Base-by-base conservation (phyloP, 2,113 vertebrate species). In the Myiozetetes cayanensis region DNA sequence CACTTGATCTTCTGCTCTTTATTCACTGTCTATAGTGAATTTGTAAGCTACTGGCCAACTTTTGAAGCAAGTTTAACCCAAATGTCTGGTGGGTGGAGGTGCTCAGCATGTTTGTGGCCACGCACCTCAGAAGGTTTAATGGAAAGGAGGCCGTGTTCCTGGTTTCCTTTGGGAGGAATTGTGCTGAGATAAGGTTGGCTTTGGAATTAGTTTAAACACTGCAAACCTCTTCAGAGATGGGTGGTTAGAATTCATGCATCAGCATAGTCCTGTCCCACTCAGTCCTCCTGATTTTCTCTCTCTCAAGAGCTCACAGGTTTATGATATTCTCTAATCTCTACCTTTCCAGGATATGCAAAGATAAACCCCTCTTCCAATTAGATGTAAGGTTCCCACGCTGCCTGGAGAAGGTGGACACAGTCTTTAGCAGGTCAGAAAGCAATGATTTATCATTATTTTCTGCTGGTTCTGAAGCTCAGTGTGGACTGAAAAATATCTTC, bases 401-500 rank as follows among this genome's bases (percentile, higher is more conserved):
- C 41, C 68, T n/a, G 30, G 90, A 96, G 75, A 95, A 95, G 27
- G 70, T 79, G 24, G 96, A 96, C 37, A 79, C 89, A 5, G 22
- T 85, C 1, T 3, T 82, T 49, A 85, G 68, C 93, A 98, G 98
- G 98, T 98, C 63, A 92, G 97, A 93, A 71, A 52, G 22, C 3
- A 4, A 6, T 18, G 27, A 3, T 73, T 71, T 89, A 9, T 53
- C 37, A 14, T 37, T 44, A 49, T 81, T 73, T 73, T 43, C 55
- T 74, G 27, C 39, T 89, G 78, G 52, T 55, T 81, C 35, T 59
- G 56, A 80, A 66, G 50, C 39, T 87, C 49, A 20, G 15, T 10
- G 5, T n/a, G 39, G 15, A 24, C 71, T 84, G 10, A 56, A 75
- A 76, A 85, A 44, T 41, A 50, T 4, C 10, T 44, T 62, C 35